Evolutionary conservation across 2,797 vertebrate genomes (phyloP).

Genomic region (Halcyon chelicuti): DNA sequence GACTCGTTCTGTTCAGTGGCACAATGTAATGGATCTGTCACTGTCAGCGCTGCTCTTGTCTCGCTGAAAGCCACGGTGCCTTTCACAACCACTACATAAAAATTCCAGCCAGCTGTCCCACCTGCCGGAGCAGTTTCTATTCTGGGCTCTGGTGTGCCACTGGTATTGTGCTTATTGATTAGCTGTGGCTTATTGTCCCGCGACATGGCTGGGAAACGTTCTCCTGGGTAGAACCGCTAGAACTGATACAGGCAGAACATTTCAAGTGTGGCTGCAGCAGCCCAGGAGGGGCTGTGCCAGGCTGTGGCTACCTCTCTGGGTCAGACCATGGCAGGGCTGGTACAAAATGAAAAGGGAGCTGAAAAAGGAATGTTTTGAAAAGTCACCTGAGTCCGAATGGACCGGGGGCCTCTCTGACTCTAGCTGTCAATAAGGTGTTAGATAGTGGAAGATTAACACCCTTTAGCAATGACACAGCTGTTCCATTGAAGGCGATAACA

Average conservation of each 20-base stretch:
- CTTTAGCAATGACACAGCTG: conserved; percentile 73
- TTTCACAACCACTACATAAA: conserved; percentile 45
- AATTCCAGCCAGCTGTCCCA: conserved; percentile 64
- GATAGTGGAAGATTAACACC: conserved; percentile 66
- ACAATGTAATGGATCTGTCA: conserved; percentile 53
- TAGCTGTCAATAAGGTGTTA: conserved; percentile 71
- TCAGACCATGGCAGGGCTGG: not conserved
- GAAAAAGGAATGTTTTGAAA: conserved; percentile 40
- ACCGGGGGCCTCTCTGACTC: conserved; percentile 50
- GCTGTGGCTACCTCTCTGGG: not conserved
- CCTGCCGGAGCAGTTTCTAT: conserved; percentile 43
- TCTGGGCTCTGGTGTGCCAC: not conserved
- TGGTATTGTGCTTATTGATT: conserved; percentile 33
- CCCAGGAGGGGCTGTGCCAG: not conserved
- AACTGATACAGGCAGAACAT: not conserved
- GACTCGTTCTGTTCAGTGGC: conserved; percentile 27
- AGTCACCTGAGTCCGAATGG: conserved; percentile 53
- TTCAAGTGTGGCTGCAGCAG: not conserved
- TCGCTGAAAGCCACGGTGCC: not conserved
- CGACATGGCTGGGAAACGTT: not conserved
- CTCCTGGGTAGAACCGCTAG: not conserved
- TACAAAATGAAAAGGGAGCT: conserved; percentile 24
- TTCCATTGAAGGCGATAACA: conserved; percentile 71
- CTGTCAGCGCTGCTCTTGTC: conserved; percentile 52
- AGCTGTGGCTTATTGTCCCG: not conserved